phyloP scores from a whole-genome alignment of 1,140 invertebrate genomes.

The Chironomus tepperi region DNA sequence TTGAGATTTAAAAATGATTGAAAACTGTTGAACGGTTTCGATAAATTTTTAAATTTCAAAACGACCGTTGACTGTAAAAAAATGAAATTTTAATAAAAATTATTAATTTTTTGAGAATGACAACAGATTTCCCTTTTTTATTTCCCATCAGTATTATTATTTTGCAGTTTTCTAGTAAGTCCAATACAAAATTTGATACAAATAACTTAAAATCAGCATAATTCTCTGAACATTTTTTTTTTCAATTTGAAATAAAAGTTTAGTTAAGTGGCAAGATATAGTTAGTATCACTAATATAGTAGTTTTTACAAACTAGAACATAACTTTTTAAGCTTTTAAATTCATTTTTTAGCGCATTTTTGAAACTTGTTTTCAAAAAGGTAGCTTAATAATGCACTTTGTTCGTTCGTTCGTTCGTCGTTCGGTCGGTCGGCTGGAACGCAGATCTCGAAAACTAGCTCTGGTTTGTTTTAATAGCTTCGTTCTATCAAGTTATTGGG shows the following conservation, averaged over 20 bases:
- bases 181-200: neutral
- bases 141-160: neutral
- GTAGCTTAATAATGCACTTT: no score
- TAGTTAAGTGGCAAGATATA: no score
- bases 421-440: no score
- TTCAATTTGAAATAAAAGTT: no score
- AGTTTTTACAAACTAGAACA: no score
- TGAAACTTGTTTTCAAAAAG: no score
- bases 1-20: neutral
- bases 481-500: no score
- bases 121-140: conserved; percentile 2
- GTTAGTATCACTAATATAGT: no score
- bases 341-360: neutral
- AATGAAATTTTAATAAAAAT: neutral
- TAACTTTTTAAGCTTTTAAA: neutral
- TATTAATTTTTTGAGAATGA: neutral
- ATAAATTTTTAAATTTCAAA: neutral
- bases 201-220: neutral
- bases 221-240: neutral
- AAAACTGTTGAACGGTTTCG: neutral
- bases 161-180: neutral
- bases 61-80: neutral
- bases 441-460: no score
- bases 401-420: no score
- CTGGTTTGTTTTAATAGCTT: no score